Evolutionary conservation across 2,888 invertebrate genomes (phyloP).

Genomic region (Pocota personata): DNA sequence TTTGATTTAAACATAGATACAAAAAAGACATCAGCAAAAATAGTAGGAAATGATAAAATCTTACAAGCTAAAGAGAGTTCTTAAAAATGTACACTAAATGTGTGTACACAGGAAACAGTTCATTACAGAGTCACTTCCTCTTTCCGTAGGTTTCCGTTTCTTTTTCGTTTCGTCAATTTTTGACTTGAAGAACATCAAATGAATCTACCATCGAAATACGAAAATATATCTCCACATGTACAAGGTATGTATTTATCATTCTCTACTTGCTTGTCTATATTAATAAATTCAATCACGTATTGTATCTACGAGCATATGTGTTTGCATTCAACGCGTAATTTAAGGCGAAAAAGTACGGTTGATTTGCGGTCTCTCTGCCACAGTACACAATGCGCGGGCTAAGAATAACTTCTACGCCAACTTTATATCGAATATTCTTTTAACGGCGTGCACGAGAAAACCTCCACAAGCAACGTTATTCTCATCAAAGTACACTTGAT

Average conservation of each 20-base stretch:
- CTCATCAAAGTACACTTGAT: slow-evolving; percentile 64
- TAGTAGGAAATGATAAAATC: slow-evolving; percentile 3
- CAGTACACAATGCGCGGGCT: slow-evolving; percentile 17
- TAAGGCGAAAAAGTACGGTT: slow-evolving; percentile 69
- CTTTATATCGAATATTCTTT: slow-evolving; percentile 31
- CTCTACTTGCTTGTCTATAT: not conserved
- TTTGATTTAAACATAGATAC: not conserved
- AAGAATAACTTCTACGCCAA: slow-evolving; percentile 34
- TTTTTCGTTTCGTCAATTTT: not conserved
- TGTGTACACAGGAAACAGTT: slow-evolving; percentile 37
- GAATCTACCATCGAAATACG: not conserved
- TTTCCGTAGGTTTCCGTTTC: not conserved
- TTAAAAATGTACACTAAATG: not conserved
- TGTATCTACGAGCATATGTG: not conserved
- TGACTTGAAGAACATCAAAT: not conserved
- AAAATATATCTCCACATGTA: not conserved
- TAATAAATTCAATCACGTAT: slow-evolving; percentile 62
- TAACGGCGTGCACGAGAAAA: slow-evolving; percentile 24
- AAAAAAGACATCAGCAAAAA: not conserved
- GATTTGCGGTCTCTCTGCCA: slow-evolving; percentile 49
- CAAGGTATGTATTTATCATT: not conserved
- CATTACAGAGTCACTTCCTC: slow-evolving; percentile 23
- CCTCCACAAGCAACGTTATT: slow-evolving; percentile 51
- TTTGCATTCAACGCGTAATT: slow-evolving; percentile 54
- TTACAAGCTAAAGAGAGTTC: not conserved